phyloP scores from a whole-genome alignment of 1,140 invertebrate species.

The Laupala kohalensis region DNA sequence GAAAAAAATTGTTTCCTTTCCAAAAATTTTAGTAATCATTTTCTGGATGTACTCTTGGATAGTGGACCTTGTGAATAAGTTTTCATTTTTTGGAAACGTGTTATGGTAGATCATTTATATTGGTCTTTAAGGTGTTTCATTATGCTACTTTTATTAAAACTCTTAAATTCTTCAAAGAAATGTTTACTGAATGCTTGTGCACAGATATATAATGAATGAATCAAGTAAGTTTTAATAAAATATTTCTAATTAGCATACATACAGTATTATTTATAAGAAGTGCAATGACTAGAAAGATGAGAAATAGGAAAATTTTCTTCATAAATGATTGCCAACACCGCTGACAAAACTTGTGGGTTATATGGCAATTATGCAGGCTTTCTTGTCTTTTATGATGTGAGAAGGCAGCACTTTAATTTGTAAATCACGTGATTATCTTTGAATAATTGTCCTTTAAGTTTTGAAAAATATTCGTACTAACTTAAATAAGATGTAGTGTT shows the following conservation, averaged over 20 bases:
- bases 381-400: not conserved
- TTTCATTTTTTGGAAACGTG: too few species aligned
- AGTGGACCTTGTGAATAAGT: too few species aligned
- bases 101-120: too few species aligned
- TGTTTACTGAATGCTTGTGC: not conserved
- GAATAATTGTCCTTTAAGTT: not conserved
- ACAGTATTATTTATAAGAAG: constrained; percentile 4
- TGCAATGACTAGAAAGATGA: constrained; percentile 2
- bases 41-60: too few species aligned
- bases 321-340: not conserved
- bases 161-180: not conserved
- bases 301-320: not conserved
- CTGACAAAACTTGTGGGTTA: constrained; percentile 7
- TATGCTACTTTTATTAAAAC: not conserved
- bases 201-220: not conserved
- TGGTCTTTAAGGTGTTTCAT: not conserved
- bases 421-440: not conserved
- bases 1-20: too few species aligned
- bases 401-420: not conserved
- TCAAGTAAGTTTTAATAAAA: constrained; percentile 4
- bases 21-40: too few species aligned
- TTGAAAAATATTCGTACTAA: not conserved
- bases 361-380: not conserved
- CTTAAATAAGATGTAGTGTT: not conserved
- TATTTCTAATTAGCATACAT: not conserved